These are phyloP conservation scores for Litoditis marina DNA, from an alignment of 2,888 invertebrate species.

Conservation along the genomic window DNA sequence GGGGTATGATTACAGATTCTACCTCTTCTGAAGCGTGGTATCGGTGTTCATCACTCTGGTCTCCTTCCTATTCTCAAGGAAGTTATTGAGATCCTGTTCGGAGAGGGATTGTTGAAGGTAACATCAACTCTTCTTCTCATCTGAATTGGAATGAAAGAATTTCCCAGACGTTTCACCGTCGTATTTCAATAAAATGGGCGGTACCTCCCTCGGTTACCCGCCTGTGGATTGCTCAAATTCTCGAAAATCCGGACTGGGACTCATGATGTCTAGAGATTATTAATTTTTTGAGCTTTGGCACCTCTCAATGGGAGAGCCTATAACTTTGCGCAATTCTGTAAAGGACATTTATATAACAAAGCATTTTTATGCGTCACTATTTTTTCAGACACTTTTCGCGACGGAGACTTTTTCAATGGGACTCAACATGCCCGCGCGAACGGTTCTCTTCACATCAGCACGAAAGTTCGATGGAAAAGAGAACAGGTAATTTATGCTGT, in stretches of 20 bases:
- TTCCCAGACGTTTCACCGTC: too few relatives aligned
- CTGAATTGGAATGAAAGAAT: too few relatives aligned
- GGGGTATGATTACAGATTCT: too few relatives aligned
- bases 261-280: too few relatives aligned
- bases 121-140: not conserved
- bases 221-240: too few relatives aligned
- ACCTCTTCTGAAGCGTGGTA: conserved; percentile 85
- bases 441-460: conserved; percentile 90
- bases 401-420: conserved; percentile 99
- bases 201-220: too few relatives aligned
- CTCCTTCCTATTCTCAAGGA: conserved; percentile 94
- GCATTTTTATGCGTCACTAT: not conserved
- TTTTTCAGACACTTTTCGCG: conserved; percentile 80
- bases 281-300: too few relatives aligned
- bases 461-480: conserved; percentile 96
- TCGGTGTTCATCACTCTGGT: conserved; percentile 90
- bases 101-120: conserved; percentile 89
- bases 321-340: too few relatives aligned
- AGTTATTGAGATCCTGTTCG: conserved; percentile 96
- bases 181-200: not conserved
- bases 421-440: conserved; percentile 98
- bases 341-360: too few relatives aligned
- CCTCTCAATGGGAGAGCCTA: too few relatives aligned
- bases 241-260: too few relatives aligned
- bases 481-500: conserved; percentile 78